phyloP scores from a whole-genome alignment of 2,113 vertebrate genomes.

The Halcyon malimbica region DNA sequence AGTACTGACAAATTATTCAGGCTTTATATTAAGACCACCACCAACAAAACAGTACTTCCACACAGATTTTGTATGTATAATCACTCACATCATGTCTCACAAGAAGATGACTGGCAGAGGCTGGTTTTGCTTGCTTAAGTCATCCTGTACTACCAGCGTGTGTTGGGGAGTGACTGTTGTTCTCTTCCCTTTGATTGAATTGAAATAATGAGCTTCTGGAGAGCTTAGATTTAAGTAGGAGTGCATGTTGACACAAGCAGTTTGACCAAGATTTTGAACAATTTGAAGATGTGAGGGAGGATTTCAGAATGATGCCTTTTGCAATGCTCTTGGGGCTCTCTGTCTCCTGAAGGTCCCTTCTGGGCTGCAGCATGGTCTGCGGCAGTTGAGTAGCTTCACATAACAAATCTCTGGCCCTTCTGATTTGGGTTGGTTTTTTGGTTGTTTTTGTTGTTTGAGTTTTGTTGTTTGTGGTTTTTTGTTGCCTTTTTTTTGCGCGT shows the following conservation, averaged over 20 bases:
- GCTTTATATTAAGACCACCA: not conserved
- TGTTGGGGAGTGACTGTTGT: not conserved
- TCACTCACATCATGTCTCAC: not conserved
- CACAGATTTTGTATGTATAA: rapidly evolving
- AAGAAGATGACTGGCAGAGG: not conserved
- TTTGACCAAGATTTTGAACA: not conserved
- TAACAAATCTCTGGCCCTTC: not conserved
- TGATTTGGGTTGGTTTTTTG: not conserved
- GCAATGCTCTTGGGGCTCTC: not conserved
- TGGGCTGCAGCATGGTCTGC: not conserved
- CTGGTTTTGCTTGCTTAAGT: not conserved
- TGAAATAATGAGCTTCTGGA: not conserved
- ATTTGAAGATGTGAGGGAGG: not conserved
- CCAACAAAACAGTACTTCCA: not conserved
- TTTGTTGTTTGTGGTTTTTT: no score
- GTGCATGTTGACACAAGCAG: not conserved
- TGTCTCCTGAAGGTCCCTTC: not conserved
- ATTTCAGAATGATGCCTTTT: not conserved
- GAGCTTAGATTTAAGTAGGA: not conserved
- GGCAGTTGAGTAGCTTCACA: not conserved
- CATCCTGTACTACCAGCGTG: rapidly evolving
- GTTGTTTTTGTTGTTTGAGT: not conserved
- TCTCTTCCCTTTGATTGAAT: not conserved
- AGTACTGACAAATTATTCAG: not conserved
- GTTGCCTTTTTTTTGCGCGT: no score